Evolutionary conservation across 2,888 invertebrate genomes (phyloP).

Genomic region (Drosophila sordidula): DNA sequence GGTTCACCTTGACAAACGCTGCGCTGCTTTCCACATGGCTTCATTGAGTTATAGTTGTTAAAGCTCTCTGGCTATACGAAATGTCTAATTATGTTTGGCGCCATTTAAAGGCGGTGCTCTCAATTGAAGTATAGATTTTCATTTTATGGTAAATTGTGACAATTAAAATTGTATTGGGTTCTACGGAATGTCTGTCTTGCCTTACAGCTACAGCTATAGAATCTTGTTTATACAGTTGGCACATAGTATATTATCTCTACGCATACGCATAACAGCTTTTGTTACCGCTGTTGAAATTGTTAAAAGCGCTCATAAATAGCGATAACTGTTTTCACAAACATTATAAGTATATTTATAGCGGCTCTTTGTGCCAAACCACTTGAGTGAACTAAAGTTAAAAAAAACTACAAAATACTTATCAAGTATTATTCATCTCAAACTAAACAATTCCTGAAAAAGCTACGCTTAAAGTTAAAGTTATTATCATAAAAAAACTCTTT

Average conservation of each 20-base stretch:
- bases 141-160: slow-evolving; percentile 23
- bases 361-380: background rate
- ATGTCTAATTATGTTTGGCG: slow-evolving; percentile 33
- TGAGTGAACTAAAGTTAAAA: background rate
- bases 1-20: slow-evolving; percentile 55
- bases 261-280: slow-evolving; percentile 7
- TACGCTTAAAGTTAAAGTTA: too few relatives aligned
- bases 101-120: slow-evolving; percentile 34
- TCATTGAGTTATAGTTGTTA: slow-evolving; percentile 35
- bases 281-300: slow-evolving; percentile 1
- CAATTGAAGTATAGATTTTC: slow-evolving; percentile 16
- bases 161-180: slow-evolving; percentile 11
- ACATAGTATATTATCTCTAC: slow-evolving; percentile 6
- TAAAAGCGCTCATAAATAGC: background rate
- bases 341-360: slow-evolving; percentile 15
- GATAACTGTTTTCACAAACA: slow-evolving; percentile 31
- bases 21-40: slow-evolving; percentile 61
- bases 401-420: background rate
- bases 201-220: background rate
- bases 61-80: slow-evolving; percentile 10
- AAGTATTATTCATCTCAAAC: background rate
- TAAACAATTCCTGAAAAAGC: background rate
- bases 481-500: too few relatives aligned
- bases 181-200: slow-evolving; percentile 5
- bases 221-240: slow-evolving; percentile 38